Conservation (phyloP, 2,888 invertebrate genomes). For the Meandrusa payeni region DNA sequence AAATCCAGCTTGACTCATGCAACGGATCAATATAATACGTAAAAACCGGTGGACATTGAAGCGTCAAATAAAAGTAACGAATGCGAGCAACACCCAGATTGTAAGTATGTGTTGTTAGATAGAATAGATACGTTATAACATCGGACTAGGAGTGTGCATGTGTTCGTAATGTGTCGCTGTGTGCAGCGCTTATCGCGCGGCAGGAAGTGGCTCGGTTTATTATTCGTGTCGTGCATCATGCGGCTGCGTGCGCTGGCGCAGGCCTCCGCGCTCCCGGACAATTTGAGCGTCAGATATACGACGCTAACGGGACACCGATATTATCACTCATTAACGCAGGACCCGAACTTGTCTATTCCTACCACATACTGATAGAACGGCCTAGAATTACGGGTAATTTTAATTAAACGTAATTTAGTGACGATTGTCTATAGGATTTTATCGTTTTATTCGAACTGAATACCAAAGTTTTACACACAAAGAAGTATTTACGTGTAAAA, state of each 20-base stretch:
- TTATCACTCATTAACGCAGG: conserved; percentile 58
- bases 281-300: conserved; percentile 54
- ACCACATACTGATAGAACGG: too few species aligned
- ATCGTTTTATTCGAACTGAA: too few species aligned
- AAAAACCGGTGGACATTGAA: conserved; percentile 21
- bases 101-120: conserved; percentile 35
- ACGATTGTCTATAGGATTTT: too few species aligned
- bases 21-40: conserved; percentile 21
- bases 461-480: too few species aligned
- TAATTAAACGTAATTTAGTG: too few species aligned
- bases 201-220: conserved; percentile 79
- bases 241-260: conserved; percentile 51
- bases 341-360: conserved; percentile 7
- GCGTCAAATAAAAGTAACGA: conserved; percentile 33
- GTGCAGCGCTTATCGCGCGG: conserved; percentile 69
- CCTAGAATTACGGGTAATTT: too few species aligned
- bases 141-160: conserved; percentile 28
- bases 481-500: too few species aligned
- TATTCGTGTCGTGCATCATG: conserved; percentile 77
- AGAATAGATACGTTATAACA: conserved; percentile 28
- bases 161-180: conserved; percentile 47
- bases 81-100: conserved; percentile 41
- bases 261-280: conserved; percentile 57
- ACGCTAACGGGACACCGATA: conserved; percentile 64
- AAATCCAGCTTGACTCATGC: conserved; percentile 17